Percentiles rank a stretch among this genome's conserved stretches.
Evolutionary conservation across 1,140 invertebrate genomes (phyloP).

Genomic region (Zaprionus tsacasi): DNA sequence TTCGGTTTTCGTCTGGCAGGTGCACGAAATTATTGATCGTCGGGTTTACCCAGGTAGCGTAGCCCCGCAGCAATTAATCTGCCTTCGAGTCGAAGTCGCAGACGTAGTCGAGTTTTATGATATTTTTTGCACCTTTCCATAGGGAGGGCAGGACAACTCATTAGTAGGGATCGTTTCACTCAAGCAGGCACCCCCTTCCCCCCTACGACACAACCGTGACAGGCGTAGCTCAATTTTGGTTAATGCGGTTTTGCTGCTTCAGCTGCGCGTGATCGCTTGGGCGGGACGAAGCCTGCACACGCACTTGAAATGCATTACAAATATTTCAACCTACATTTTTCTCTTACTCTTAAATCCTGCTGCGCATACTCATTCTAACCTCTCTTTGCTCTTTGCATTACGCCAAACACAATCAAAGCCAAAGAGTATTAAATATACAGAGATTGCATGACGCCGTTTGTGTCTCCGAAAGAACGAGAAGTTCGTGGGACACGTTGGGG

Average conservation of each 20-base stretch:
- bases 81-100: neutral
- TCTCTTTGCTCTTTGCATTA: neutral
- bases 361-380: neutral
- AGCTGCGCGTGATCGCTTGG: constrained; percentile 14
- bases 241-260: constrained; percentile 56
- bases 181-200: neutral
- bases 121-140: constrained; percentile 71
- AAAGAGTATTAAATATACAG: no score
- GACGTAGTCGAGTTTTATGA: constrained; percentile 48
- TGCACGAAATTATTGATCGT: constrained; percentile 77
- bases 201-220: neutral
- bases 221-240: constrained; percentile 25
- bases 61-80: constrained; percentile 5
- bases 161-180: constrained; percentile 64
- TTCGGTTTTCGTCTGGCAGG: constrained; percentile 70
- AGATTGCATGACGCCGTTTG: no score
- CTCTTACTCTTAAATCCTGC: no score
- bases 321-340: no score
- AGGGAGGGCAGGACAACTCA: constrained; percentile 42
- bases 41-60: constrained; percentile 28
- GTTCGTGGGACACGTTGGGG: no score
- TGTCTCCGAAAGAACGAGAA: no score
- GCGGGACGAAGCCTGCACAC: constrained; percentile 22
- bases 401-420: no score
- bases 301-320: neutral